These are phyloP conservation scores for Nyctalus aviator DNA, from an alignment of 2,797 vertebrate genomes.

Conservation along the genomic window DNA sequence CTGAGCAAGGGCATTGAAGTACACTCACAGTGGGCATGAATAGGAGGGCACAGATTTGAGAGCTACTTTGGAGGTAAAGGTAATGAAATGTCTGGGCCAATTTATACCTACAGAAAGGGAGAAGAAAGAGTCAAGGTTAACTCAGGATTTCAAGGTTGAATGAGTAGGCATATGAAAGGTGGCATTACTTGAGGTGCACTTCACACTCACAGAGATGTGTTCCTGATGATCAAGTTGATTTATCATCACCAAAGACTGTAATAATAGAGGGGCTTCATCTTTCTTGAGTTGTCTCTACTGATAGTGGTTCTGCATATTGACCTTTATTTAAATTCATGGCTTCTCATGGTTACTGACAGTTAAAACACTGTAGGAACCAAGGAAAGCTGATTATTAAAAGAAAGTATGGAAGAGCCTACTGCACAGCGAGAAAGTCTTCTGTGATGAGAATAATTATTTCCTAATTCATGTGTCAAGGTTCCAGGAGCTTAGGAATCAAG, in stretches of 20 bases:
- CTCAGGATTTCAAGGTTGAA: not conserved
- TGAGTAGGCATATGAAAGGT: not conserved
- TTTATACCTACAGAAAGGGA: not conserved
- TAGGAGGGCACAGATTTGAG: not conserved
- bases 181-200: not conserved
- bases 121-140: not conserved
- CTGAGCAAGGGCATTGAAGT: not conserved
- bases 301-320: not conserved
- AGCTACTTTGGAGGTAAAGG: not conserved
- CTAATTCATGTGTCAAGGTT: constrained; percentile 11
- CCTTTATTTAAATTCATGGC: not conserved
- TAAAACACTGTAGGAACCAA: not conserved
- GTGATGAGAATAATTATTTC: not conserved
- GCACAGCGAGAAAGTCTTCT: not conserved
- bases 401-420: not conserved
- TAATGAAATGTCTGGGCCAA: not conserved
- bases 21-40: not conserved
- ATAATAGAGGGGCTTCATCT: not conserved
- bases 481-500: not conserved
- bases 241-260: not conserved
- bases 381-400: not conserved
- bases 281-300: not conserved
- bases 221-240: not conserved
- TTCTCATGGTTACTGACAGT: not conserved
- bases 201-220: not conserved